Conservation (phyloP, 1,140 invertebrate genomes). For the Euwallacea similis region DNA sequence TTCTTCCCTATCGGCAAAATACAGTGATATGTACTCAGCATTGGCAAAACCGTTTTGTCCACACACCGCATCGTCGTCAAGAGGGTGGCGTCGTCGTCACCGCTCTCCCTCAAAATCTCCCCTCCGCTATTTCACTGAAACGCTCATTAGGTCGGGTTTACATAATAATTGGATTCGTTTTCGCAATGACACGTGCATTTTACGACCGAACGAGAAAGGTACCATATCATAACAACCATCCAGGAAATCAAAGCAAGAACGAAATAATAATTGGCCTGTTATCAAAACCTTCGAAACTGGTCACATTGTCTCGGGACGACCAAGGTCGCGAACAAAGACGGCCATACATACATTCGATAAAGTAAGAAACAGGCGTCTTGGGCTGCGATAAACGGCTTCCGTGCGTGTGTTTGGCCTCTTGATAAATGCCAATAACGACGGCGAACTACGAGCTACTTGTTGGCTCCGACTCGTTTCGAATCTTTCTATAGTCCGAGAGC, state of each 20-base stretch:
- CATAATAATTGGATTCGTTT: constrained; percentile 17
- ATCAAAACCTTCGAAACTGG: not conserved
- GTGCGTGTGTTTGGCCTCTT: constrained; percentile 36
- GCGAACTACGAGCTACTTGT: constrained; percentile 35
- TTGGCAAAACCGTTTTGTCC: too few species aligned
- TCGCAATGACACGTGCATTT: constrained; percentile 13
- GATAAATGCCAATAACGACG: constrained; percentile 38
- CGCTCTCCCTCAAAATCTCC: not conserved
- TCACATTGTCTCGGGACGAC: constrained; percentile 1
- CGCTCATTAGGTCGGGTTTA: constrained; percentile 14
- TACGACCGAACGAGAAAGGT: constrained; percentile 2
- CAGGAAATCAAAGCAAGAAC: too few species aligned
- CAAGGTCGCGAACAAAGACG: constrained; percentile 31
- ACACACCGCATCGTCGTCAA: not conserved
- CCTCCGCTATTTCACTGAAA: constrained; percentile 6
- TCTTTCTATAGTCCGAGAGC: constrained; percentile 14
- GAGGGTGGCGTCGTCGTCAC: not conserved
- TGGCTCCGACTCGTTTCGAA: constrained; percentile 13
- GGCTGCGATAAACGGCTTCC: constrained; percentile 36
- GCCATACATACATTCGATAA: constrained; percentile 26
- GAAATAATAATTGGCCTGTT: not conserved
- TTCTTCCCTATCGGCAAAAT: too few species aligned
- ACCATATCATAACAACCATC: not conserved
- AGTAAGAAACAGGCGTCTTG: constrained; percentile 33
- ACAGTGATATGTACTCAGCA: too few species aligned